Evolutionary conservation across 2,113 vertebrate species (phyloP), one percentile per base, ranked within the genome.

Genomic region (Antennarius striatus): DNA sequence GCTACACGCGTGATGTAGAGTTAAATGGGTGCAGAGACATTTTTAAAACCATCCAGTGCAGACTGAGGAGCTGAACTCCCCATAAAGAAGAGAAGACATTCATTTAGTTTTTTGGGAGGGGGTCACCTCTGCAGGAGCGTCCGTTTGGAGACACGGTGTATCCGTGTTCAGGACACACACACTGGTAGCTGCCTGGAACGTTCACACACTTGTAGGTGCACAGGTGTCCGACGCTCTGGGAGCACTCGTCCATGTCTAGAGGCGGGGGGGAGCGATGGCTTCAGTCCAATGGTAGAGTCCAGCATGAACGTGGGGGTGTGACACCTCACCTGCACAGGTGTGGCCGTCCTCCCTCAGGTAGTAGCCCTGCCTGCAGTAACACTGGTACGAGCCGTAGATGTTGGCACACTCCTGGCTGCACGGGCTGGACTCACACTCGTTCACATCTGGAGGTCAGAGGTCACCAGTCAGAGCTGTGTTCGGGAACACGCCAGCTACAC

Each of bases 351-450:
- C 95, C 2, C 88, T 87, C 45, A 98, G 92, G 89, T 95, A 91
- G 93, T 95, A 98, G 15, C 97, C 97, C 77, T 93, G 92, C 71
- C 93, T 94, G 85, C 96, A 99, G 92, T 97, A 98, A 78, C 97
- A 98, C 90, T 97, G 96, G 85, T 96, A 99, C 71, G 97, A 98
- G 11, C 97, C 96, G 0, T 97, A 98, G 70, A 96, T 80, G 54
- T 99, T 98, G 88, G 94, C 94, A 17, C 96, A 99, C 71, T 98
- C 95, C 86, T 99, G 97, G 86, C 94, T 93, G 92, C 97, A 98
- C 7, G 94, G 95, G 69, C 79, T 93, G 49, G 84, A 75, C 68
- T 95, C 89, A 2, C 97, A 99, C 78, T 99, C 96, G 0, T 99
- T 98, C 83, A 96, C 91, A 69, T 99, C 97, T 99, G 91, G 9